Percentiles rank a stretch among this genome's conserved stretches.
phyloP scores from a whole-genome alignment of 2,888 invertebrate species.

The Chironomus tentans region DNA sequence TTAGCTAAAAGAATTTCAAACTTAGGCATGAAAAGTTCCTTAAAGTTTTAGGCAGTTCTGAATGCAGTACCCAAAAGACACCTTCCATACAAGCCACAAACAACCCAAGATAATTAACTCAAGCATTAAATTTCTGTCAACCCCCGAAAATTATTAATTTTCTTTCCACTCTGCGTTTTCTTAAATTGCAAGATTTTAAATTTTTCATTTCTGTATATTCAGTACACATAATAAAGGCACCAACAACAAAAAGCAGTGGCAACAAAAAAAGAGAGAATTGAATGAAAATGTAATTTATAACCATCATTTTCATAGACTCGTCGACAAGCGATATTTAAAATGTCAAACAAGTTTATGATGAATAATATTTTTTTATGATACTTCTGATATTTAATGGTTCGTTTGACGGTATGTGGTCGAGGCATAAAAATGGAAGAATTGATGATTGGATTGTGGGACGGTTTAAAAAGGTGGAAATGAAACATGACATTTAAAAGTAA shows the following conservation, averaged over 20 bases:
- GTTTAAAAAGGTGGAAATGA: background rate
- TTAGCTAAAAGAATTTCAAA: no score
- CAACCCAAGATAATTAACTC: no score
- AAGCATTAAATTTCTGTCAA: no score
- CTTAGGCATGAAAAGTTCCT: no score
- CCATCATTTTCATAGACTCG: slow-evolving; percentile 17
- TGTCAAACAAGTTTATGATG: slow-evolving; percentile 16
- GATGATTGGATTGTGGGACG: background rate
- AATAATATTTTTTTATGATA: slow-evolving; percentile 13
- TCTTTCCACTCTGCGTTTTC: no score
- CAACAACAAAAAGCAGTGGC: background rate
- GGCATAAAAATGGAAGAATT: background rate
- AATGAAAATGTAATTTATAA: slow-evolving; percentile 15
- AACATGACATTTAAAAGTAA: slow-evolving; percentile 12
- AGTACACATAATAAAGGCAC: no score
- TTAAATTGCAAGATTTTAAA: no score
- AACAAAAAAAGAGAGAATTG: background rate
- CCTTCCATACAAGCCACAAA: no score
- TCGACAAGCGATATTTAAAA: slow-evolving; percentile 24
- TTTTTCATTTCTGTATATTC: no score
- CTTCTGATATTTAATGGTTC: slow-evolving; percentile 26
- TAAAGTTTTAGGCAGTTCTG: no score
- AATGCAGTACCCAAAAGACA: no score
- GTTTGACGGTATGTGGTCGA: background rate
- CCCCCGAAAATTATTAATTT: no score